These are phyloP conservation scores for Melieria picta DNA, from an alignment of 2,888 invertebrate genomes.

Conservation along the genomic window DNA sequence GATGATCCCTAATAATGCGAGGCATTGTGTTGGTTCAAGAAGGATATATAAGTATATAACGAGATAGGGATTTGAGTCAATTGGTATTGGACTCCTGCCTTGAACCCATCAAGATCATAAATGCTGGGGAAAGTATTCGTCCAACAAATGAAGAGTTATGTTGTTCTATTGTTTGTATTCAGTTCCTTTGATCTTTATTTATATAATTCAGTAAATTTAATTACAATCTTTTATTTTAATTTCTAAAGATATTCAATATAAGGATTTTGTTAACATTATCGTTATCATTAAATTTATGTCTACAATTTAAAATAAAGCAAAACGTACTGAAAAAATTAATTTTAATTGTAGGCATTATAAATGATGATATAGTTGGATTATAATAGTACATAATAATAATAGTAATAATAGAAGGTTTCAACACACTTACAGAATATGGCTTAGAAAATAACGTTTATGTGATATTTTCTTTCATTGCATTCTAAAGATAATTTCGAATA, in stretches of 20 bases:
- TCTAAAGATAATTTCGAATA: too few species aligned
- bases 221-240: constrained; percentile 44
- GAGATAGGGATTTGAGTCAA: too few species aligned
- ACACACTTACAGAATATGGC: constrained; percentile 37
- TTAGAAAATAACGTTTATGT: constrained; percentile 27
- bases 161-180: constrained; percentile 38
- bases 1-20: too few species aligned
- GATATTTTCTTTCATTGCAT: constrained; percentile 9
- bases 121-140: too few species aligned
- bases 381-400: not conserved
- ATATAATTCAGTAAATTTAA: constrained; percentile 48
- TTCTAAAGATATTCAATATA: constrained; percentile 47
- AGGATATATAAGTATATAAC: too few species aligned
- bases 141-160: too few species aligned
- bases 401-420: constrained; percentile 21
- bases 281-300: constrained; percentile 28
- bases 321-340: not conserved
- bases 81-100: too few species aligned
- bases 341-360: too few species aligned
- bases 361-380: too few species aligned
- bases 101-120: too few species aligned
- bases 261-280: constrained; percentile 39
- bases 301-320: constrained; percentile 10
- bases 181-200: constrained; percentile 49
- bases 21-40: too few species aligned